Conservation (phyloP, 2,888 invertebrate genomes). For the Tenthredo amoena region DNA sequence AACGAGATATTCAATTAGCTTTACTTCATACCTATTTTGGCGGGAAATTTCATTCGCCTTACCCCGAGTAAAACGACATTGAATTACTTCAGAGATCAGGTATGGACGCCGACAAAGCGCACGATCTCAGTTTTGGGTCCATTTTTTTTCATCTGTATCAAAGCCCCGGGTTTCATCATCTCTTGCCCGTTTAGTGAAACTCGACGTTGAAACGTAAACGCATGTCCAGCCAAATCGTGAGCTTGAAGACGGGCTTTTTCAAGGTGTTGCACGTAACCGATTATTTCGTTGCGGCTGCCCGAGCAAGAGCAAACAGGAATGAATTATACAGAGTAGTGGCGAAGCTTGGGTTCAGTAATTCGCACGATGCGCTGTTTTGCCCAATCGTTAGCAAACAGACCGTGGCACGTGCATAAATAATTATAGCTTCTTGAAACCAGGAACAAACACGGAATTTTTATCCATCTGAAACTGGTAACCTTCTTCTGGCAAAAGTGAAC, state of each 20-base stretch:
- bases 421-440: conserved; percentile 32
- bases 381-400: conserved; percentile 29
- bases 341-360: background rate
- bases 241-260: background rate
- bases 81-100: background rate
- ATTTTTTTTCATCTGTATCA: background rate
- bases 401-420: conserved; percentile 29
- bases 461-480: background rate
- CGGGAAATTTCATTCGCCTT: background rate
- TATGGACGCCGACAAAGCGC: background rate
- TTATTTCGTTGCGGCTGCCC: conserved; percentile 6
- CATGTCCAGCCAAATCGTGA: background rate
- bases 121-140: background rate
- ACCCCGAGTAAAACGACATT: background rate
- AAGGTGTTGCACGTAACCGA: conserved; percentile 26
- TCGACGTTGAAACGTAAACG: background rate
- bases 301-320: background rate
- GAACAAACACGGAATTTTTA: conserved; percentile 21
- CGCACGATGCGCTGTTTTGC: background rate
- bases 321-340: background rate
- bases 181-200: background rate
- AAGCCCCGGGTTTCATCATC: background rate
- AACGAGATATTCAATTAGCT: background rate
- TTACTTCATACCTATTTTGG: background rate
- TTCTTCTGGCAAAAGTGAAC: background rate